These are phyloP conservation scores for Samia ricini DNA, from an alignment of 1,140 invertebrate genomes.

Conservation along the genomic window DNA sequence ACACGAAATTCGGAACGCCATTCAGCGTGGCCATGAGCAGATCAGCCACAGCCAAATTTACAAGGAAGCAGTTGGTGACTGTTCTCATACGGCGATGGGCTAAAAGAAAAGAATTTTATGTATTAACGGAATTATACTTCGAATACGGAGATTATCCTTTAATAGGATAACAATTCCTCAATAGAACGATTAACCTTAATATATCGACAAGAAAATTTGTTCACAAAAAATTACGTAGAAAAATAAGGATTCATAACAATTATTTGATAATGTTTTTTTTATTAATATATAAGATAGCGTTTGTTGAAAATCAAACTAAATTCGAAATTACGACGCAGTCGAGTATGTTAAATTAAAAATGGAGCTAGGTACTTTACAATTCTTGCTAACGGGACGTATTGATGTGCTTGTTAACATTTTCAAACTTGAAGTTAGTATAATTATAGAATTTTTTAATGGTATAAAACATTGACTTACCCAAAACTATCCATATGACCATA, in stretches of 20 bases:
- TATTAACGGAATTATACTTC: neutral
- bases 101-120: constrained; percentile 32
- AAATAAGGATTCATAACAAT: neutral
- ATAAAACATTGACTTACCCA: constrained; percentile 78
- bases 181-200: neutral
- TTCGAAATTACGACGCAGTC: too few relatives aligned
- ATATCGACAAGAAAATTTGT: too few relatives aligned
- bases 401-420: too few relatives aligned
- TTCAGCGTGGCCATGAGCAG: constrained; percentile 94
- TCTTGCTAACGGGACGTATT: too few relatives aligned
- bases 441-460: too few relatives aligned
- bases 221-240: too few relatives aligned
- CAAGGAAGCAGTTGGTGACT: constrained; percentile 96
- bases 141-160: too few relatives aligned
- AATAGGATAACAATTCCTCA: too few relatives aligned
- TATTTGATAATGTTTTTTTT: neutral
- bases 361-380: too few relatives aligned
- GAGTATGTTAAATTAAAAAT: too few relatives aligned
- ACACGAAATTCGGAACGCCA: constrained; percentile 94
- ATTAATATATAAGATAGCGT: neutral
- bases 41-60: constrained; percentile 94
- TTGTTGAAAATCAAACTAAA: neutral
- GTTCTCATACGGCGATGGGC: constrained; percentile 94
- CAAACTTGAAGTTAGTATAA: too few relatives aligned
- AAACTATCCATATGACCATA: constrained; percentile 92